Percentiles rank a stretch among this genome's conserved stretches.
phyloP scores from a whole-genome alignment of 1,140 invertebrate species.

The Drosophila willistoni region DNA sequence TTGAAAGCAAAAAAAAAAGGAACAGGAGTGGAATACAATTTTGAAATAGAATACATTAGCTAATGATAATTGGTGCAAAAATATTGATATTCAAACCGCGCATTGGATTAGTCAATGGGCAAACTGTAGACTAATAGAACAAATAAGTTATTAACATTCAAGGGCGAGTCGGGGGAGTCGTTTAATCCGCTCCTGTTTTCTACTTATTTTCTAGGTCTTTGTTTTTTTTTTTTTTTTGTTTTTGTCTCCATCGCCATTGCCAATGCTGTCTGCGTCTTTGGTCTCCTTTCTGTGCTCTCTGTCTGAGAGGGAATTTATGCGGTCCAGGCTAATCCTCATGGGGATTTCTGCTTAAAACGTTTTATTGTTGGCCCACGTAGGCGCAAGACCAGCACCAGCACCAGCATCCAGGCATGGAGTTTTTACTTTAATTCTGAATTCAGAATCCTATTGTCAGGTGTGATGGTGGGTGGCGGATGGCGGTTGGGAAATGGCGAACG shows the following conservation, averaged over 20 bases:
- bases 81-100: too few relatives aligned
- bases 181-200: constrained; percentile 29
- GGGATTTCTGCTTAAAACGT: constrained; percentile 73
- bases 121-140: too few relatives aligned
- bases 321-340: constrained; percentile 76
- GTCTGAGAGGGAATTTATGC: constrained; percentile 68
- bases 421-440: constrained; percentile 1
- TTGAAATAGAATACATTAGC: too few relatives aligned
- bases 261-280: background rate
- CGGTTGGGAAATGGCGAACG: background rate
- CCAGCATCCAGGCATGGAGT: constrained; percentile 3
- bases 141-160: too few relatives aligned
- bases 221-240: constrained; percentile 23
- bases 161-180: background rate
- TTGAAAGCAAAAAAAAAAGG: background rate
- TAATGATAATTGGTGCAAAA: too few relatives aligned
- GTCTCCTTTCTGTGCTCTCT: constrained; percentile 32
- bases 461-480: background rate
- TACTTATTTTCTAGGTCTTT: constrained; percentile 17
- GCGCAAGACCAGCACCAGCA: constrained; percentile 21
- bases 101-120: too few relatives aligned
- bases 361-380: constrained; percentile 66
- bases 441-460: constrained; percentile 22
- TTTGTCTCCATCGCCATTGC: background rate
- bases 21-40: background rate